Conservation (phyloP, 2,113 vertebrate species). For the Labrus mixtus region DNA sequence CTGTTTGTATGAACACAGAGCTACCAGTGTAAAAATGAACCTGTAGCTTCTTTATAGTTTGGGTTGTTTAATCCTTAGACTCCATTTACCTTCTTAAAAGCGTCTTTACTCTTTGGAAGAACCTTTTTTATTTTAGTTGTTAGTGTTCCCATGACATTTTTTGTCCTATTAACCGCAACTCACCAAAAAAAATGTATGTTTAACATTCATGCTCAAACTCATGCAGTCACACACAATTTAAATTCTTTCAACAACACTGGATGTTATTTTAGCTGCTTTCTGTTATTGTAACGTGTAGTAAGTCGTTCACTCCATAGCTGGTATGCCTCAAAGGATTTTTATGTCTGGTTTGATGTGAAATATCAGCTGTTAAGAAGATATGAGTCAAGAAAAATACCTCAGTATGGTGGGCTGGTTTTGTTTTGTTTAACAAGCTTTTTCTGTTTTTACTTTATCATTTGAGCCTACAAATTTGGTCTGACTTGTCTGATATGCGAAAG, state of each 20-base stretch:
- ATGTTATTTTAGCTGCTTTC: conserved; percentile 34
- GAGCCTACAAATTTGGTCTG: not conserved
- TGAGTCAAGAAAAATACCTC: not conserved
- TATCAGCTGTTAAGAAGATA: not conserved
- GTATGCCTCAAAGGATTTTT: not conserved
- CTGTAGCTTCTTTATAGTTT: not conserved
- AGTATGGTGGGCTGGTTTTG: not conserved
- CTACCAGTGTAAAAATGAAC: too few relatives aligned
- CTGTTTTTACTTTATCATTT: conserved; percentile 15
- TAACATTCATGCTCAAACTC: not conserved
- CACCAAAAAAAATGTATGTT: conserved; percentile 9
- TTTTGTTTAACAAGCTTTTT: too few relatives aligned
- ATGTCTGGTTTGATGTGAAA: not conserved
- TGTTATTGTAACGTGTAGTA: conserved; percentile 25
- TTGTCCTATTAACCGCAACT: not conserved
- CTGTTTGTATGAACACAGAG: not conserved
- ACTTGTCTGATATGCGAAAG: not conserved
- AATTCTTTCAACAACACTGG: conserved; percentile 3
- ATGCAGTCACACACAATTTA: not conserved
- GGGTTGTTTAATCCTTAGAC: not conserved
- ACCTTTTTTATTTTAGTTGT: not conserved
- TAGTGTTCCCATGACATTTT: not conserved
- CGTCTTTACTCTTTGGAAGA: not conserved
- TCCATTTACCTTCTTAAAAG: not conserved
- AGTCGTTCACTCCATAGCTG: not conserved